A percentile compares a stretch with the other conserved stretches of the same genome.
Evolutionary conservation across 2,888 invertebrate genomes (phyloP).

Genomic region (Orchestes rusci): DNA sequence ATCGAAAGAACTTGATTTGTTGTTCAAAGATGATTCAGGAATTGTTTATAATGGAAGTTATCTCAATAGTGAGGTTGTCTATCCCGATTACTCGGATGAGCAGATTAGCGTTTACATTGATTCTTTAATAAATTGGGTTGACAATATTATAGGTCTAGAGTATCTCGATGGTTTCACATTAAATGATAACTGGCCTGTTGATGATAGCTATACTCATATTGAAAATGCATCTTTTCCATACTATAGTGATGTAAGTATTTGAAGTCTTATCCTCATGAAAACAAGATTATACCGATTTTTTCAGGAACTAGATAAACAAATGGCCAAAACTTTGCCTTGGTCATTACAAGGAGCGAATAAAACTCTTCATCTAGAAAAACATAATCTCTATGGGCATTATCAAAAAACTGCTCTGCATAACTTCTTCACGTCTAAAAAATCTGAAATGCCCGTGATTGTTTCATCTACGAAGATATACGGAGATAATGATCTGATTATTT

Average conservation of each 20-base stretch:
- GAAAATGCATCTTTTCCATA: constrained; percentile 44
- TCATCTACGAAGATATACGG: constrained; percentile 30
- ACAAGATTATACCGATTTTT: background rate
- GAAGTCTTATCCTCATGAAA: background rate
- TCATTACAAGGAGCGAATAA: constrained; percentile 38
- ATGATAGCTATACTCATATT: constrained; percentile 37
- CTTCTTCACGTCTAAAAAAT: constrained; percentile 17
- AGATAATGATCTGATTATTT: constrained; percentile 36
- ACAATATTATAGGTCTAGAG: constrained; percentile 18
- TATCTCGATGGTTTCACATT: constrained; percentile 46
- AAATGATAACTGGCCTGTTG: constrained; percentile 52
- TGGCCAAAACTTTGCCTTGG: constrained; percentile 50
- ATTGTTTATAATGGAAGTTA: constrained; percentile 34
- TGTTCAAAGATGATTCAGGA: constrained; percentile 31
- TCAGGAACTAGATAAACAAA: constrained; percentile 24
- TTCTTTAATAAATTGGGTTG: constrained; percentile 25
- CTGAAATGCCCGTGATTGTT: constrained; percentile 21
- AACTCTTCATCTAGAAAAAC: constrained; percentile 42
- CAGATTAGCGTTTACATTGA: constrained; percentile 30
- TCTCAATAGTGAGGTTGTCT: constrained; percentile 34
- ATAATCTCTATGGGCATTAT: constrained; percentile 52
- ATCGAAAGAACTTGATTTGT: constrained; percentile 30
- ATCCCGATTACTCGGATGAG: constrained; percentile 36
- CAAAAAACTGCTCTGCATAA: constrained; percentile 11
- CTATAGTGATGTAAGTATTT: constrained; percentile 29